phyloP scores from a whole-genome alignment of 1,140 invertebrate species.

The Penaeus vannamei region DNA sequence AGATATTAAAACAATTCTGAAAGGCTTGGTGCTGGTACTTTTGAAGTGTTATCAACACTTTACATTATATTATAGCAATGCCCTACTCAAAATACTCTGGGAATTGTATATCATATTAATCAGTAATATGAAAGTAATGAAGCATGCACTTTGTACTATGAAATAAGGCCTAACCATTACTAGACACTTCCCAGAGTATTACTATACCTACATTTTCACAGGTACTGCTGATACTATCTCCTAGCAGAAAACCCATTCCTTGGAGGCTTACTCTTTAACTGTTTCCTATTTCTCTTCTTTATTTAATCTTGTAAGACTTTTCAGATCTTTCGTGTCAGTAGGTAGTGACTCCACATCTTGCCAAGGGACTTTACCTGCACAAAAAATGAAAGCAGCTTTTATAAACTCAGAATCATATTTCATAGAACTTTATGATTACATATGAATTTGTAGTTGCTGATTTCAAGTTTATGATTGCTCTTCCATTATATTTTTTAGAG shows the following conservation, averaged over 20 bases:
- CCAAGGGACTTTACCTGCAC: constrained; percentile 19
- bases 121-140: too few species aligned
- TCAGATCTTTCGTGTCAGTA: constrained; percentile 46
- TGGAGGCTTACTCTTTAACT: constrained; percentile 20
- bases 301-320: constrained; percentile 48
- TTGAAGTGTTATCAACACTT: too few species aligned
- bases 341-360: constrained; percentile 1
- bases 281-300: constrained; percentile 19
- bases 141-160: too few species aligned
- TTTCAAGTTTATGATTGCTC: background rate
- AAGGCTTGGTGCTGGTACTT: too few species aligned
- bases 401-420: constrained; percentile 14
- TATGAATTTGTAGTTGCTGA: background rate
- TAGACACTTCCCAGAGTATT: too few species aligned
- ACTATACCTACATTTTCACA: constrained; percentile 29
- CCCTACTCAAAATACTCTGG: too few species aligned
- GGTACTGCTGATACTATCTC: constrained; percentile 33
- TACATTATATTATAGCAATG: too few species aligned
- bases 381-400: background rate
- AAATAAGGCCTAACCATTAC: too few species aligned
- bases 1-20: too few species aligned
- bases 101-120: too few species aligned
- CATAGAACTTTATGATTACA: background rate
- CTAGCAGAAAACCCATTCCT: constrained; percentile 26
- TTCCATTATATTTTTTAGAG: constrained; percentile 3